phyloP scores from a whole-genome alignment of 1,140 invertebrate species.

The Octopus bimaculoides region DNA sequence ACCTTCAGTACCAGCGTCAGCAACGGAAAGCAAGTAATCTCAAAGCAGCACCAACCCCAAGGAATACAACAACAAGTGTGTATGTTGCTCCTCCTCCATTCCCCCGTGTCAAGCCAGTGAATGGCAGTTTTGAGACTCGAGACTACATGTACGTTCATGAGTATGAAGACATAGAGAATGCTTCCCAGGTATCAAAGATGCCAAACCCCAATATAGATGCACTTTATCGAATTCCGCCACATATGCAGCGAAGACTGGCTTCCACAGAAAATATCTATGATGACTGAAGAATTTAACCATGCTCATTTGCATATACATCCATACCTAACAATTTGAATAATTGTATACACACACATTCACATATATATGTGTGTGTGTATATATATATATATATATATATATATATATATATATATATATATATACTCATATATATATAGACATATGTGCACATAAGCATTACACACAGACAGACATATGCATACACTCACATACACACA shows the following conservation, averaged over 20 bases:
- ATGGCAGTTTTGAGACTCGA: conserved; percentile 18
- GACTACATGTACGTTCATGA: conserved; percentile 37
- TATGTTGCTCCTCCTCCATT: conserved; percentile 38
- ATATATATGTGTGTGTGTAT: background rate
- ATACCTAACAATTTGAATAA: background rate
- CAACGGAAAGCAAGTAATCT: conserved; percentile 31
- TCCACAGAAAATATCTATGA: conserved; percentile 14
- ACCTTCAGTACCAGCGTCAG: conserved; percentile 37
- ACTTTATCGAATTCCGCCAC: conserved; percentile 4
- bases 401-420: background rate
- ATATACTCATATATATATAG: background rate
- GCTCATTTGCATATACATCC: background rate
- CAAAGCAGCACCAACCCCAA: conserved; percentile 22
- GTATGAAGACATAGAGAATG: conserved; percentile 37
- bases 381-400: background rate
- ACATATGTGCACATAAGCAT: background rate
- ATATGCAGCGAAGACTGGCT: conserved; percentile 12
- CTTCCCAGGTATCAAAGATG: background rate
- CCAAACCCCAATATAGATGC: conserved; percentile 5
- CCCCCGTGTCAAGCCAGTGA: conserved; percentile 25
- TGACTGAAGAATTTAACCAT: background rate
- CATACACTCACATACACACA: background rate
- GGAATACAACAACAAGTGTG: conserved; percentile 34
- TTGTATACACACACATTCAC: background rate
- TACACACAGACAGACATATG: background rate